phyloP scores from a whole-genome alignment of 2,888 invertebrate species.

The Isoperla grammatica region DNA sequence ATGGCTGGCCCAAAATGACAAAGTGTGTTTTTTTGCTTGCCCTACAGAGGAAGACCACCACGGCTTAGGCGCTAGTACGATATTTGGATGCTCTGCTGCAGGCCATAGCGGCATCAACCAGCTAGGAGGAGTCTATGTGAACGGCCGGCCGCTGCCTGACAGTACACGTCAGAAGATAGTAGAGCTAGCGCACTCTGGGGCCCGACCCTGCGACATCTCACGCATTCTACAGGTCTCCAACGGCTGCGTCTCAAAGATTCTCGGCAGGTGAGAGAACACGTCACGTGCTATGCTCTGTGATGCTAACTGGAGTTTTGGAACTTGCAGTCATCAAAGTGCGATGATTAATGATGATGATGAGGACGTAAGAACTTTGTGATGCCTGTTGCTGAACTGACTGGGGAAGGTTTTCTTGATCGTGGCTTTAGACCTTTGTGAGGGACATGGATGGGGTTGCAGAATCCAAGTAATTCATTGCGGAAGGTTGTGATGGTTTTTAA shows the following conservation, averaged over 20 bases:
- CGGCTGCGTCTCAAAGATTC: slow-evolving; percentile 98
- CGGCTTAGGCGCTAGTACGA: slow-evolving; percentile 26
- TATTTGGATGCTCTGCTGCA: slow-evolving; percentile 40
- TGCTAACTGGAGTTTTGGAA: no score
- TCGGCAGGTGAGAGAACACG: slow-evolving; percentile 72
- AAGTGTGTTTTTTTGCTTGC: slow-evolving; percentile 16
- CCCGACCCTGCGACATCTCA: slow-evolving; percentile 97
- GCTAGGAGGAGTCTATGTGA: slow-evolving; percentile 98
- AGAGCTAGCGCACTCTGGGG: slow-evolving; percentile 96
- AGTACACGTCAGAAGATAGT: slow-evolving; percentile 98
- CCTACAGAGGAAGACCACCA: slow-evolving; percentile 21
- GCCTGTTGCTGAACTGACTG: no score
- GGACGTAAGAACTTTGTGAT: neutral
- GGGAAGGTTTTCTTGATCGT: no score
- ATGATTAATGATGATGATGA: neutral
- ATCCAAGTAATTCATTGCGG: no score
- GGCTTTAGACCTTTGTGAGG: no score
- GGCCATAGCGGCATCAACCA: slow-evolving; percentile 99
- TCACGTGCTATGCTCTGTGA: no score
- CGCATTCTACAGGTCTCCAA: slow-evolving; percentile 98
- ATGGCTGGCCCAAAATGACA: no score
- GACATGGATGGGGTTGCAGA: no score
- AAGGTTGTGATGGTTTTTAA: no score
- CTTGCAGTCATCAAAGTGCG: no score
- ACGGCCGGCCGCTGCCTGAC: slow-evolving; percentile 96